phyloP scores from a whole-genome alignment of 2,888 invertebrate species.

The Gymnosoma rotundatum region DNA sequence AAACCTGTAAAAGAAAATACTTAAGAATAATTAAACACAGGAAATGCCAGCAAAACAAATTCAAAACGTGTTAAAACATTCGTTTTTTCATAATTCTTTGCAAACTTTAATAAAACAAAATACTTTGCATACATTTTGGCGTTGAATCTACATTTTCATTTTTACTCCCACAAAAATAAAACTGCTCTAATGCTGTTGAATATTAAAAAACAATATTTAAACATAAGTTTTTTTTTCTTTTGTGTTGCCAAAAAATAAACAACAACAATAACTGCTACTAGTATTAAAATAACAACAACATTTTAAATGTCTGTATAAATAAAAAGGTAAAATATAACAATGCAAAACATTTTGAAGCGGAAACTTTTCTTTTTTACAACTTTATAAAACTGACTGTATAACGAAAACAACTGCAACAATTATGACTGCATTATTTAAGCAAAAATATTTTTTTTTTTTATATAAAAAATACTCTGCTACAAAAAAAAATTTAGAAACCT shows the following conservation, averaged over 20 bases:
- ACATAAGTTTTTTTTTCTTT: constrained; percentile 18
- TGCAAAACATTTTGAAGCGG: constrained; percentile 14
- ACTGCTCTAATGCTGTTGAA: constrained; percentile 35
- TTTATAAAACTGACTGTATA: constrained; percentile 30
- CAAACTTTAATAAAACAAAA: constrained; percentile 37
- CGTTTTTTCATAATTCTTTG: too few species aligned
- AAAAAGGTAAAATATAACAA: constrained; percentile 49
- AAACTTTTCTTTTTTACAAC: constrained; percentile 38
- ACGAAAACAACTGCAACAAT: constrained; percentile 67
- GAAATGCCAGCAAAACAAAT: neutral
- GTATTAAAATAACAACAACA: constrained; percentile 28
- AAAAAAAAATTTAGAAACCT: neutral
- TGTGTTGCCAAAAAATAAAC: constrained; percentile 15
- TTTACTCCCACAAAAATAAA: constrained; percentile 7
- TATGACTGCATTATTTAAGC: constrained; percentile 63
- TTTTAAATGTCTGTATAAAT: constrained; percentile 57
- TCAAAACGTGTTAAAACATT: too few species aligned
- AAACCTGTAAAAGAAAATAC: neutral
- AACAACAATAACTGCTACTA: neutral
- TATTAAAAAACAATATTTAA: constrained; percentile 59
- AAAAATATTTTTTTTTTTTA: constrained; percentile 26
- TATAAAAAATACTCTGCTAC: neutral
- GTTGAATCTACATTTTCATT: constrained; percentile 28
- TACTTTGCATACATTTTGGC: constrained; percentile 59
- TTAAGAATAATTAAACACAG: neutral